Evolutionary conservation across 2,888 invertebrate genomes (phyloP).

Genomic region (Drosophila basisetae): DNA sequence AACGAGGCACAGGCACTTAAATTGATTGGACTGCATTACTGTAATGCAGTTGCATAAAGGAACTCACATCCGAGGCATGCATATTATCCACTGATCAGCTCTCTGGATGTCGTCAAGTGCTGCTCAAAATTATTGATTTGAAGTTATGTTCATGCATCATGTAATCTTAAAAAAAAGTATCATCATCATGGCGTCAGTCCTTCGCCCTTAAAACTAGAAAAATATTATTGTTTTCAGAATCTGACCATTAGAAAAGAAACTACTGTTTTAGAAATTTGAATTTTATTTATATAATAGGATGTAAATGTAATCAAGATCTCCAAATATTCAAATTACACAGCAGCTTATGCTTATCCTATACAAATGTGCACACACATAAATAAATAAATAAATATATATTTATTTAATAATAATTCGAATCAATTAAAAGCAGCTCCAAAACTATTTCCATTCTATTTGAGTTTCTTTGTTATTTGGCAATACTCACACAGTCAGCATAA

Average conservation of each 20-base stretch:
- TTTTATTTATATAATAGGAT: background rate
- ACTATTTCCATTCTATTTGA: background rate
- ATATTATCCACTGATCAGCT: slow-evolving; percentile 20
- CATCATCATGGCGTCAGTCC: too few relatives aligned
- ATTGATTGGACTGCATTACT: slow-evolving; percentile 45
- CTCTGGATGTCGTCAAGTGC: background rate
- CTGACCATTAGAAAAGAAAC: background rate
- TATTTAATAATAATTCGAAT: background rate
- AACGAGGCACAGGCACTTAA: slow-evolving; percentile 35
- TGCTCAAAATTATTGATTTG: background rate
- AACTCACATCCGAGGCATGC: slow-evolving; percentile 1
- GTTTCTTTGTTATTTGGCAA: background rate
- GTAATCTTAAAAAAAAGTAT: too few relatives aligned
- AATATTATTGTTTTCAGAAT: background rate
- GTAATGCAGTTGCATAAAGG: background rate
- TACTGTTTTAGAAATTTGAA: background rate
- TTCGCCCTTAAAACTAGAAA: background rate
- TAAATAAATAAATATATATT: background rate
- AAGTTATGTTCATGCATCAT: background rate
- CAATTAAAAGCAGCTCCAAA: background rate
- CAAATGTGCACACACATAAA: background rate
- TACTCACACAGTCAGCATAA: background rate
- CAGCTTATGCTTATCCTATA: background rate
- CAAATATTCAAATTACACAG: background rate
- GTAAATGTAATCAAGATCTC: background rate